Base-by-base conservation (phyloP, 2,113 vertebrate species). In the Etheostoma spectabile region DNA sequence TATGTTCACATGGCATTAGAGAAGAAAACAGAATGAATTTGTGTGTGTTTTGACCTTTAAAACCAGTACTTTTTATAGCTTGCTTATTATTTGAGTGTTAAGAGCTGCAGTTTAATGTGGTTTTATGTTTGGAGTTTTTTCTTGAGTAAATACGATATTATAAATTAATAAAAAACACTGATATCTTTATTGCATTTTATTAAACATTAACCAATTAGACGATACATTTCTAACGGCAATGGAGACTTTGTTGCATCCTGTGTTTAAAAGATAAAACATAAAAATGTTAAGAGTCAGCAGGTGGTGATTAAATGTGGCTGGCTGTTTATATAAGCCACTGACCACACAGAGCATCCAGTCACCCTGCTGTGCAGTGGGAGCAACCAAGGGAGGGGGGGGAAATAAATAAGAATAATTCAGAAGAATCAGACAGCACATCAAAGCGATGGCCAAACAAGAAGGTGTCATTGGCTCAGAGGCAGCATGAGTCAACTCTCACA, bases 391-490 rank as follows among this genome's bases (percentile, higher is more conserved):
- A 18, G 0, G 68, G 18, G 68, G 18, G 69, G 66, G 27, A 24
- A 24, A 61, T 13, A 15, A 69, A 68, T 74, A 56, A 49, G 49
- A 81, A 60, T 53, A 74, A 87, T 35, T 49, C 0, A 6, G 18
- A 69, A 35, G 63, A 83, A 91, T 86, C 46, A 48, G 86, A 79
- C 82, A 74, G 80, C 73, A 75, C 87, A 86, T 88, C 85, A 91
- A 90, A 78, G 82, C 8, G 4, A 42, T 51, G 3, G 57, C 18
- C 24, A 61, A 85, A 82, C 70, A 80, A 76, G 72, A 62, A 83
- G 70, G 85, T 89, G 89, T 85, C 88, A 85, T 8, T 84, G 60
- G 78, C 84, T 88, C 48, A 27, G 61, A 89, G 91, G 89, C 89
- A 87, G 53, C 73, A 45, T 8, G 18, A 60, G 67, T 18, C 27